Evolutionary conservation across 2,797 vertebrate genomes (phyloP), one percentile per base, ranked within the genome.

Genomic region (Florisuga fusca): DNA sequence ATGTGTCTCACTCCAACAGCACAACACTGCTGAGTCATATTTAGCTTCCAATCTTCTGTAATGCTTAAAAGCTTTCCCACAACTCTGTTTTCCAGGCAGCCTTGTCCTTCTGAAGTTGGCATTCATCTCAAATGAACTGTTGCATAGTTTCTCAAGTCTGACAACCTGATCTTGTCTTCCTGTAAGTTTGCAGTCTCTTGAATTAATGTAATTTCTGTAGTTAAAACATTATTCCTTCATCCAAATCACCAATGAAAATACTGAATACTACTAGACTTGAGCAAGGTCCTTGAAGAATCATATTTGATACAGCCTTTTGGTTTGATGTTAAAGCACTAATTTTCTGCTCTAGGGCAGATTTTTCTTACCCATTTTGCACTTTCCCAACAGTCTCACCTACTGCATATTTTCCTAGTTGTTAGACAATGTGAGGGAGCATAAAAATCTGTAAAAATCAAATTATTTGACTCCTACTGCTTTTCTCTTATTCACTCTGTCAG

Each of bases 391-490:
- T 45, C 15, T 89, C 36, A 79, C 54, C 29, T 71, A 57, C 18
- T 63, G 22, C 13, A 29, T 74, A 43, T 89, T 92, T 87, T 61
- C 23, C 55, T 84, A 82, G 19, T 48, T 63, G 58, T 86, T 78
- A 79, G 43, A 72, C 34, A 74, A 0, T 3, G 21, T 55, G 12
- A 87, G 23, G 36, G 33, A 91, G 45, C 36, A 38, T 18, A 90
- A 91, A 92, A 82, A 90, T 50, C 25, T 1, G 1, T 76, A 73
- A 27, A 90, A 90, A 55, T 81, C 7, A 81, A 81, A 73, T 89
- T 62, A 66, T 81, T 89, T 94, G 12, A 89, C 38, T 90, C 61
- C n/a, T 73, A 89, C 59, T 71, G 12, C 33, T 84, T 92, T 34
- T 79, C 12, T 20, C 31, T 89, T 89, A 71, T 79, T 95, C 72